These are phyloP conservation scores for Pterostichus niger DNA, from an alignment of 2,888 invertebrate species.

Conservation along the genomic window DNA sequence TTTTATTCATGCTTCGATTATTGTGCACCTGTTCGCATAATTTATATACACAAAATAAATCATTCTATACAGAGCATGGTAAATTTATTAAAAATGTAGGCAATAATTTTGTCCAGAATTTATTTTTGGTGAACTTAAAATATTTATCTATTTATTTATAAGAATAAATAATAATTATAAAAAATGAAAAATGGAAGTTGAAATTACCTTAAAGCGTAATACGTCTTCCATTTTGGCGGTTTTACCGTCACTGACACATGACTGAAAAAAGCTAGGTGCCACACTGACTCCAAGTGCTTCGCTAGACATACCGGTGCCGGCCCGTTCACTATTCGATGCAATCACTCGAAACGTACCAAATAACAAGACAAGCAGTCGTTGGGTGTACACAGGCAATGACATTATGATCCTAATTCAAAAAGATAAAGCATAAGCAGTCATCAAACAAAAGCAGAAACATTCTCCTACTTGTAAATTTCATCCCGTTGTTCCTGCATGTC, in stretches of 20 bases:
- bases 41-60: conserved; percentile 30
- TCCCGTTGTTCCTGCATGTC: conserved; percentile 92
- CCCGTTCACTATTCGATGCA: conserved; percentile 93
- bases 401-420: conserved; percentile 85
- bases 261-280: conserved; percentile 97
- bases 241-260: conserved; percentile 96
- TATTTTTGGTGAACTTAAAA: too few species aligned
- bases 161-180: not conserved
- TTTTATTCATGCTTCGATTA: conserved; percentile 49
- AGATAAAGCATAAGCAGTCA: conserved; percentile 40
- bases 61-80: too few species aligned
- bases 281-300: conserved; percentile 97
- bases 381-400: conserved; percentile 93
- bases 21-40: conserved; percentile 51
- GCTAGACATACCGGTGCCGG: conserved; percentile 95
- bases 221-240: conserved; percentile 98
- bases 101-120: conserved; percentile 23
- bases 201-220: conserved; percentile 91
- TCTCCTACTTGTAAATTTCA: conserved; percentile 91
- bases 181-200: conserved; percentile 11
- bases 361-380: conserved; percentile 94
- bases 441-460: conserved; percentile 37
- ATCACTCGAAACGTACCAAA: conserved; percentile 98
- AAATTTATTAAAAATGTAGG: conserved; percentile 20
- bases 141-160: conserved; percentile 12